Evolutionary conservation across 2,888 invertebrate species (phyloP).

Genomic region (Tachystola acroxantha): DNA sequence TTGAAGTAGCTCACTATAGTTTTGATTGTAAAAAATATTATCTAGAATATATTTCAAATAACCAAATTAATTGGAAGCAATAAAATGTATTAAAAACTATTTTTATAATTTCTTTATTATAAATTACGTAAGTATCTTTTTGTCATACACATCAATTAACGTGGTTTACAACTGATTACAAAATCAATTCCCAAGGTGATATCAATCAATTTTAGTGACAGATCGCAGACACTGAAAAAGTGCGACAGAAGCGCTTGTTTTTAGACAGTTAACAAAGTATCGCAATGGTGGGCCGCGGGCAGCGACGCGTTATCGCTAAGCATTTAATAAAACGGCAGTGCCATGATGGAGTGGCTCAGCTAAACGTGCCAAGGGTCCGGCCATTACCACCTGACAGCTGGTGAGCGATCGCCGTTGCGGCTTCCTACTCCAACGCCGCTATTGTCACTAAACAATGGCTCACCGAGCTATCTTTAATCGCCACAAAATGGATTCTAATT

Average conservation of each 20-base stretch:
- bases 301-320: conserved; percentile 41
- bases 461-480: conserved; percentile 65
- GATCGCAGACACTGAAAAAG: too few relatives aligned
- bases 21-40: too few relatives aligned
- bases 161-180: neutral
- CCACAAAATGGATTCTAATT: conserved; percentile 70
- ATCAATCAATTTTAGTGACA: conserved; percentile 27
- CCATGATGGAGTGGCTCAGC: conserved; percentile 60
- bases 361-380: conserved; percentile 41
- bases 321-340: conserved; percentile 59
- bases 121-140: too few relatives aligned
- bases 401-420: conserved; percentile 59
- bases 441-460: conserved; percentile 69
- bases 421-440: conserved; percentile 50
- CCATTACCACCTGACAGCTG: conserved; percentile 68
- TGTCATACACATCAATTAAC: too few relatives aligned
- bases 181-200: conserved; percentile 1
- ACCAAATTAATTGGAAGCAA: too few relatives aligned
- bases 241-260: conserved; percentile 38
- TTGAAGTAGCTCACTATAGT: too few relatives aligned
- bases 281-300: conserved; percentile 41
- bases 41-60: too few relatives aligned
- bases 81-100: too few relatives aligned
- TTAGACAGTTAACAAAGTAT: conserved; percentile 50
- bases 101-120: too few relatives aligned